Evolutionary conservation across 2,113 vertebrate species (phyloP).

Genomic region (Elaphurus davidianus): DNA sequence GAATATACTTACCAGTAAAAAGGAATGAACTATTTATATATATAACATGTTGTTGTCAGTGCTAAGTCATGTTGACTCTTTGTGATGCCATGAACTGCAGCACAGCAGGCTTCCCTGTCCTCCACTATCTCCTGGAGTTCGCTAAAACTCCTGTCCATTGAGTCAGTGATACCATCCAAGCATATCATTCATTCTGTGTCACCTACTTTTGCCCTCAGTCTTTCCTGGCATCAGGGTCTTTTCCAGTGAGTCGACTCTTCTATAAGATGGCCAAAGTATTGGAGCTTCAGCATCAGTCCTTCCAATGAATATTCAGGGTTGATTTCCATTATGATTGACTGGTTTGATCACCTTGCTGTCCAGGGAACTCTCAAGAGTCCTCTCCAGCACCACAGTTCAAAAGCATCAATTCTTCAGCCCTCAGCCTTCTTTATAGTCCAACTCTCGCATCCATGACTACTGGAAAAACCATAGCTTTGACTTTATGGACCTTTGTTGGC

Average conservation of each 20-base stretch:
- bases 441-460: neutral
- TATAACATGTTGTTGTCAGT: neutral
- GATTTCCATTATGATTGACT: neutral
- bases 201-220: neutral
- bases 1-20: neutral
- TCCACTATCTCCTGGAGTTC: neutral
- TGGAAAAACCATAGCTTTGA: neutral
- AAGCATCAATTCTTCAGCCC: neutral
- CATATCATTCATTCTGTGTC: neutral
- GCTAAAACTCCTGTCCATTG: neutral
- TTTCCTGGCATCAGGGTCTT: neutral
- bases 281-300: neutral
- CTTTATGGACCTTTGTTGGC: neutral
- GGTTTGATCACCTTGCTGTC: neutral
- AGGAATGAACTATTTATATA: neutral
- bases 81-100: neutral
- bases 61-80: neutral
- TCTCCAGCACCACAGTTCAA: neutral
- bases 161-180: neutral
- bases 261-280: neutral
- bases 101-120: neutral
- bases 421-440: neutral
- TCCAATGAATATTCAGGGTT: neutral
- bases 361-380: neutral
- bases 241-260: neutral